Evolutionary conservation across 1,140 invertebrate species (phyloP), one percentile per base, ranked within the genome.

Genomic region (Rhynchophorus ferrugineus): DNA sequence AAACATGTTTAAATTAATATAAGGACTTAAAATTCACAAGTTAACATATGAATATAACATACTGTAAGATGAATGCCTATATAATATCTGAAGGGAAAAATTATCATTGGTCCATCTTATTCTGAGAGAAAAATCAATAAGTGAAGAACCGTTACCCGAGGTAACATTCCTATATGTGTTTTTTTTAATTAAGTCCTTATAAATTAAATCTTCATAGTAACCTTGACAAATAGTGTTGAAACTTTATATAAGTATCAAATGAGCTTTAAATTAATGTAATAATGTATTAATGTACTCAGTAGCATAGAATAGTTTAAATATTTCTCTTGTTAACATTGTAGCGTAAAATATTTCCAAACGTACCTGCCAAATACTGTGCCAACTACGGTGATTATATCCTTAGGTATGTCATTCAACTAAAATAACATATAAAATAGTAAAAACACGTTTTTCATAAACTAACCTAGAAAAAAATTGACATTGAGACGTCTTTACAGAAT

Each of bases 361-460:
- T 54, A 54, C 52, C 52, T 54, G 52, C 52, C 52, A 36, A 18
- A 16, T n/a, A 14, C 16, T 13, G 44, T 52, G 50, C 43, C 42
- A 52, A 52, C 44, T 43, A 37, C 44, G 45, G 50, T 45, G 39
- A 29, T 37, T 39, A 43, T 13, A 29, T 33, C 18, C 34, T 52
- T 9, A 2, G 44, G 52, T 54, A 49, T 48, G 44, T 52, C 20
- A 38, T 39, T 9, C 13, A 46, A 19, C 9, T 17, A 21, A 46
- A 46, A 14, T 38, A 21, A 37, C 43, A 33, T 33, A 53, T 45
- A 45, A 42, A n/a, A 14, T 36, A 13, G 13, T 36, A 49, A 53
- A 46, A 53, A 53, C 50, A 53, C 50, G 50, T 45, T 53, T 53
- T 53, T 39, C 36, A 24, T 24, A 14, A 24, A 41, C 17, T 51